Base-by-base conservation (phyloP, 1,140 invertebrate species). In the Diabrotica virgifera region DNA sequence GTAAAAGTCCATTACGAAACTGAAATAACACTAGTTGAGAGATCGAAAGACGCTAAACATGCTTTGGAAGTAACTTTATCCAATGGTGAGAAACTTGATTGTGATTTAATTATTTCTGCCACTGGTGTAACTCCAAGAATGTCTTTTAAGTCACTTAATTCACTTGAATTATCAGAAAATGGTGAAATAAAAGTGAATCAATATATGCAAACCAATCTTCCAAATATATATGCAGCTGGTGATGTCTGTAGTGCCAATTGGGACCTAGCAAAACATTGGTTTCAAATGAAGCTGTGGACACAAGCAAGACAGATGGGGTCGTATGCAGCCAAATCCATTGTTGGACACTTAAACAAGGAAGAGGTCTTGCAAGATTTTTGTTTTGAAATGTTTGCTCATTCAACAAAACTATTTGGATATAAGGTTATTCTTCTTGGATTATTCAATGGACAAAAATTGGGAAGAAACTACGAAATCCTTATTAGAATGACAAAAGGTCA, bases 291-390 rank as follows among this genome's bases (percentile, higher is more conserved):
- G 56, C 78, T 99, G 2, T 99, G 97, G 97, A 95, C 95, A 5
- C 97, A 99, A 82, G 97, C 97, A 0, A 81, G 95, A 66, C 95
- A 98, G 81, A 99, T 99, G 96, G 97, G 96, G 9, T 83, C 85
- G 52, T 97, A 96, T 83, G 94, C 92, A 11, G 96, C 93, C 0
- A 92, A 94, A 78, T 89, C 90, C 65, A 98, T 99, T 93, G 83
- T 87, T 65, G 87, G 86, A 4, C 81, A 81, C 56, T 72, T 84
- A 2, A 82, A 78, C 13, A 80, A 84, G 10, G 87, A 92, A 80
- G 80, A 85, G 64, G 85, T 90, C 24, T 79, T 89, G 40, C 77
- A 79, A 81, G 95, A 98, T 78, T 96, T 98, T 80, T 95, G 93
- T 78, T 99, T 99, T 82, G 97, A 99, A 81, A 76, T 99, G 12